Conservation (phyloP, 2,113 vertebrate genomes). For the Ardeotis arabs region DNA sequence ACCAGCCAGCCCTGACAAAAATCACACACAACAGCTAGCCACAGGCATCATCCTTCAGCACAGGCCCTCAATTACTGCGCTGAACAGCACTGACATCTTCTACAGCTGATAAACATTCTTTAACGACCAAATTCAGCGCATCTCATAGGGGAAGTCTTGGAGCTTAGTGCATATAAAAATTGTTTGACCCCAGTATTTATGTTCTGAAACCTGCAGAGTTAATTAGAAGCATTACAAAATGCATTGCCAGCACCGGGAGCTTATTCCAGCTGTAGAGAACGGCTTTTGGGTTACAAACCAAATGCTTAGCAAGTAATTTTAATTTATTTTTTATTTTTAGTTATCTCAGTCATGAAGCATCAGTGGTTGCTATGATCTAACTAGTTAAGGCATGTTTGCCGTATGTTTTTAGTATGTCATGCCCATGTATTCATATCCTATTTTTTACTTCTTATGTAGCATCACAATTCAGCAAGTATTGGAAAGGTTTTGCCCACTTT, state of each 20-base stretch:
- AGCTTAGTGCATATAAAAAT: neutral
- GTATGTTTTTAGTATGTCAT: neutral
- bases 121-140: neutral
- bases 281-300: neutral
- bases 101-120: neutral
- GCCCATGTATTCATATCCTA: too few species aligned
- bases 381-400: neutral
- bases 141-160: neutral
- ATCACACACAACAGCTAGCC: accelerated
- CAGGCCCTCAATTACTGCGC: neutral
- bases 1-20: neutral
- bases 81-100: neutral
- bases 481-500: neutral
- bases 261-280: neutral
- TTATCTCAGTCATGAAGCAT: neutral
- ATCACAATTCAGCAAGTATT: neutral
- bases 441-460: neutral
- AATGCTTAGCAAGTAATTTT: neutral
- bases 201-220: neutral
- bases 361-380: neutral
- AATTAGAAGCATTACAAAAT: neutral
- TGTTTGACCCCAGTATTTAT: neutral
- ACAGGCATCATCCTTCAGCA: accelerated
- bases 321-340: neutral
- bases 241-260: neutral